A percentile compares a stretch with the other conserved stretches of the same genome.
phyloP scores from a whole-genome alignment of 2,113 vertebrate genomes.

The Edolisoma coerulescens region DNA sequence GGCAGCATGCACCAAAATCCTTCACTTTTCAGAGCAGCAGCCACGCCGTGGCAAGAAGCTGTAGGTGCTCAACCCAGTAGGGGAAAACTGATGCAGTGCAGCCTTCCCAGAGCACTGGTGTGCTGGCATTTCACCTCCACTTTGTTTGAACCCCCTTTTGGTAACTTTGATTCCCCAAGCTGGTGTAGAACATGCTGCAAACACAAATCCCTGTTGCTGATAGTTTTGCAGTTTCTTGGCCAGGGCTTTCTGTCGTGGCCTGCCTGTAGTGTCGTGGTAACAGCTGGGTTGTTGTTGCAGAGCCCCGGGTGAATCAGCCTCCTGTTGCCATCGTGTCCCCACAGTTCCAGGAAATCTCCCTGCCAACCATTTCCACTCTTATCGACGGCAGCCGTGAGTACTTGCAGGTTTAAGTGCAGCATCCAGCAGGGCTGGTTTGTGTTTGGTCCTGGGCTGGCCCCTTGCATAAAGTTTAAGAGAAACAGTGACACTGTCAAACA shows the following conservation, averaged over 20 bases:
- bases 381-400: slow-evolving; percentile 97
- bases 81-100: background rate
- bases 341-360: slow-evolving; percentile 89
- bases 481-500: background rate
- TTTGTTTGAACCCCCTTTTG: background rate
- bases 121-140: background rate
- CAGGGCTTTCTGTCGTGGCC: background rate
- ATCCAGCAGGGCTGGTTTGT: background rate
- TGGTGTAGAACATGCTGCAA: background rate
- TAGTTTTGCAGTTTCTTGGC: background rate
- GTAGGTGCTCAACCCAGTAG: background rate
- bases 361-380: slow-evolving; percentile 94
- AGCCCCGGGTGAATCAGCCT: slow-evolving; percentile 90
- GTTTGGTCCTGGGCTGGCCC: background rate
- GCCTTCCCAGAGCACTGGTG: background rate
- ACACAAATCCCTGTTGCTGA: background rate
- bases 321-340: slow-evolving; percentile 94
- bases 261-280: background rate
- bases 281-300: slow-evolving; percentile 68
- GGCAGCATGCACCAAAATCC: background rate
- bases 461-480: background rate
- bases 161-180: accelerated
- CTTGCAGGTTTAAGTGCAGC: background rate
- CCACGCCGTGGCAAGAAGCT: background rate
- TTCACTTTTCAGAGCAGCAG: slow-evolving; percentile 15